Evolutionary conservation across 2,113 vertebrate species (phyloP).

Genomic region (Ptilorrhoa leucosticta): DNA sequence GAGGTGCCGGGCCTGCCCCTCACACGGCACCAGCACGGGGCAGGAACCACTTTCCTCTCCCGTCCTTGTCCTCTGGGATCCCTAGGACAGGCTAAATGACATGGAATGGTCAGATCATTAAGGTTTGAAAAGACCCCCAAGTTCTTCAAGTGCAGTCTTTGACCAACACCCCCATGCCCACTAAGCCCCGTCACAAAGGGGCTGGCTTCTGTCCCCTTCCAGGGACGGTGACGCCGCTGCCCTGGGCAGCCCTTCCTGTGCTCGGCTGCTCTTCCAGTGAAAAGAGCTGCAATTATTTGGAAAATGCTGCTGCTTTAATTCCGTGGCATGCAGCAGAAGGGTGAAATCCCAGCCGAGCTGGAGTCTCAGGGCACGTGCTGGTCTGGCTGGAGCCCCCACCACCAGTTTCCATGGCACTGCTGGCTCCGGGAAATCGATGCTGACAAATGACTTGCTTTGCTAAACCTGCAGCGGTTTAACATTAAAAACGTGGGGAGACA

Average conservation of each 20-base stretch:
- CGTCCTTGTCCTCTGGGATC: not conserved
- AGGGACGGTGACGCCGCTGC: accelerated
- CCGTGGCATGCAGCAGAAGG: accelerated
- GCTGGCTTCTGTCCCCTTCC: not conserved
- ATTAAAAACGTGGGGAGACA: not conserved
- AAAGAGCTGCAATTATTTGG: accelerated
- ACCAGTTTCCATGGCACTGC: not conserved
- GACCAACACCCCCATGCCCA: accelerated
- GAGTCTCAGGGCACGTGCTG: accelerated
- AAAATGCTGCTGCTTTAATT: not conserved
- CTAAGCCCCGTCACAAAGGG: not conserved
- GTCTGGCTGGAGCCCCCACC: not conserved
- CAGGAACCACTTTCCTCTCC: accelerated
- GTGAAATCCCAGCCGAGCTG: not conserved
- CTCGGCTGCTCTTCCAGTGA: accelerated
- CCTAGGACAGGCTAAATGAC: not conserved
- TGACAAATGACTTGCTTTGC: not conserved
- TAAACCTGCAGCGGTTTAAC: not conserved
- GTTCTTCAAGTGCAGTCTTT: accelerated
- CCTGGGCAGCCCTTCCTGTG: not conserved
- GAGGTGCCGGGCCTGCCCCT: not conserved
- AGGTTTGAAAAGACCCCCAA: not conserved
- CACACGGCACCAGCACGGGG: accelerated
- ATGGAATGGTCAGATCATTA: accelerated
- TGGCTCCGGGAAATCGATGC: not conserved